Evolutionary conservation across 2,797 vertebrate genomes (phyloP).

Genomic region (Thunnus albacares): DNA sequence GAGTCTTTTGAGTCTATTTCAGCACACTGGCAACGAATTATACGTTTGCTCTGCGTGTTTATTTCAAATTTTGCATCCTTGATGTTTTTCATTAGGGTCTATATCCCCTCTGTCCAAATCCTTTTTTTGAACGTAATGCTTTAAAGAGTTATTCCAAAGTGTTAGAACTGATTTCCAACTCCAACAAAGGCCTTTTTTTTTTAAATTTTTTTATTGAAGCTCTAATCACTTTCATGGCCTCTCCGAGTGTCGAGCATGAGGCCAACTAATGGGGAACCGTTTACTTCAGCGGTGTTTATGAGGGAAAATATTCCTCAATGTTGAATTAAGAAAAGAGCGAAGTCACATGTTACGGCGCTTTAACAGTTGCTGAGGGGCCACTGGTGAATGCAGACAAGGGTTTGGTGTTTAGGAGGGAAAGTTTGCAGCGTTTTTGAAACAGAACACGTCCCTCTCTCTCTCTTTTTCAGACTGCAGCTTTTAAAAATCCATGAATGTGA

Average conservation of each 20-base stretch:
- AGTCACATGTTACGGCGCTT: conserved; percentile 32
- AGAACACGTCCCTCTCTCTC: not conserved
- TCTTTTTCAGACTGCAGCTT: conserved; percentile 39
- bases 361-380: conserved; percentile 33
- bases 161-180: conserved; percentile 14
- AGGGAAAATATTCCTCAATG: conserved; percentile 64
- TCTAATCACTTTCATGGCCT: conserved; percentile 32
- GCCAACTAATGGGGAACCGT: conserved; percentile 42
- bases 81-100: not conserved
- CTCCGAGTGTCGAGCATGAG: conserved; percentile 11
- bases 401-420: conserved; percentile 14
- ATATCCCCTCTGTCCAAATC: not conserved
- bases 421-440: conserved; percentile 10
- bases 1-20: too few relatives aligned
- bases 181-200: conserved; percentile 10
- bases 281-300: conserved; percentile 59
- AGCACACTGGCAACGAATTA: too few relatives aligned
- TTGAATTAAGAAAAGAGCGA: conserved; percentile 7
- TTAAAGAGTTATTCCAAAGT: not conserved
- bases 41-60: not conserved
- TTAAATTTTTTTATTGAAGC: conserved; percentile 23
- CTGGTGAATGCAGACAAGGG: conserved; percentile 2
- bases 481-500: conserved; percentile 53
- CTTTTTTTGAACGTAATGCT: not conserved
- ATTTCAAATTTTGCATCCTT: not conserved